These are phyloP conservation scores for Enteromius afrohamiltoni DNA, from an alignment of 2,797 vertebrate genomes.

Conservation along the genomic window DNA sequence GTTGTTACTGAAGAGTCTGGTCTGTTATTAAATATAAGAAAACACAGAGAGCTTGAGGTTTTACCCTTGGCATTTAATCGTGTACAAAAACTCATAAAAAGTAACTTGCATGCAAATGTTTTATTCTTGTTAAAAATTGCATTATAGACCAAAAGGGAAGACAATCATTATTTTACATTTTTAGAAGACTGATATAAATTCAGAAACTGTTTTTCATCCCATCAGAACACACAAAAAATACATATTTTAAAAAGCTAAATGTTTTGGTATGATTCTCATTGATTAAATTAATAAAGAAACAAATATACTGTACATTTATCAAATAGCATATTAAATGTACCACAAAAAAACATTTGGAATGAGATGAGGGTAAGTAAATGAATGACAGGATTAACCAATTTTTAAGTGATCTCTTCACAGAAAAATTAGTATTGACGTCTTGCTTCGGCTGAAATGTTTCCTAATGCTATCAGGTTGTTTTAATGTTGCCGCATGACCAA, in stretches of 20 bases:
- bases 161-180: not conserved
- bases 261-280: not conserved
- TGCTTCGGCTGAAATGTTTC: not conserved
- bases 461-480: not conserved
- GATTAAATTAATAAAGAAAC: not conserved
- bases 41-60: not conserved
- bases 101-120: not conserved
- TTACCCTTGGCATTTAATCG: not conserved
- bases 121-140: not conserved
- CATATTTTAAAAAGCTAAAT: not conserved
- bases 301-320: not conserved
- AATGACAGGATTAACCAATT: not conserved
- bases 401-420: not conserved
- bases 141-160: not conserved
- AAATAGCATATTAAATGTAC: not conserved
- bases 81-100: not conserved
- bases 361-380: not conserved
- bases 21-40: not conserved
- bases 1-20: not conserved
- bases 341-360: not conserved
- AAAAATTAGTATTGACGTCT: not conserved
- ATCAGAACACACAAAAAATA: not conserved
- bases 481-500: not conserved
- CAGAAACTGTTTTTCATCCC: not conserved
- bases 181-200: not conserved